Evolutionary conservation across 2,888 invertebrate genomes (phyloP).

Genomic region (Ctenicera cuprea): DNA sequence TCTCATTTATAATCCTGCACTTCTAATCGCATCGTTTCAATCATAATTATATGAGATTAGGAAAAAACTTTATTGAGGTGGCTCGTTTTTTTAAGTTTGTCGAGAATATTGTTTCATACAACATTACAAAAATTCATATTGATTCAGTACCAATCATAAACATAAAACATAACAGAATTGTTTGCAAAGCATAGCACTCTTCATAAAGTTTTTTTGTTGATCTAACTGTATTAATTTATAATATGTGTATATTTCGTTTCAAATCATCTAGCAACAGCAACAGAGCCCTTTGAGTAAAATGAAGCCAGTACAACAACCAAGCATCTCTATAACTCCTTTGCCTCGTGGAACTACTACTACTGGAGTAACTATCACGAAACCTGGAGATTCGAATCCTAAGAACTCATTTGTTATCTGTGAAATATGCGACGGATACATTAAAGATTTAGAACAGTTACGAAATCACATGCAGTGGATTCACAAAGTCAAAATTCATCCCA

Average conservation of each 20-base stretch:
- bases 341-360: conserved; percentile 78
- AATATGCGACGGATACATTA: conserved; percentile 97
- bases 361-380: conserved; percentile 69
- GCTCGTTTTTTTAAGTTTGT: too few relatives aligned
- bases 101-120: too few relatives aligned
- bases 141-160: too few relatives aligned
- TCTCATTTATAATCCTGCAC: too few relatives aligned
- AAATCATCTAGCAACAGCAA: conserved; percentile 10
- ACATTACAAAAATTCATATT: too few relatives aligned
- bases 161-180: too few relatives aligned
- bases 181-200: too few relatives aligned
- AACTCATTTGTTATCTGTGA: conserved; percentile 95
- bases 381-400: conserved; percentile 79
- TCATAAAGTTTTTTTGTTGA: too few relatives aligned
- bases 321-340: conserved; percentile 92
- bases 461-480: conserved; percentile 99
- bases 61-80: too few relatives aligned
- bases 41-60: too few relatives aligned
- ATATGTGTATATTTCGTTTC: neutral
- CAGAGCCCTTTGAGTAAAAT: conserved; percentile 43
- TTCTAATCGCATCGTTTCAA: too few relatives aligned
- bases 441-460: conserved; percentile 93
- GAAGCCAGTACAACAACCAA: conserved; percentile 82
- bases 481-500: conserved; percentile 96
- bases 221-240: too few relatives aligned